Percentiles rank a stretch among this genome's conserved stretches.
phyloP scores from a whole-genome alignment of 2,113 vertebrate species.

The Rhinolophus ferrumequinum region DNA sequence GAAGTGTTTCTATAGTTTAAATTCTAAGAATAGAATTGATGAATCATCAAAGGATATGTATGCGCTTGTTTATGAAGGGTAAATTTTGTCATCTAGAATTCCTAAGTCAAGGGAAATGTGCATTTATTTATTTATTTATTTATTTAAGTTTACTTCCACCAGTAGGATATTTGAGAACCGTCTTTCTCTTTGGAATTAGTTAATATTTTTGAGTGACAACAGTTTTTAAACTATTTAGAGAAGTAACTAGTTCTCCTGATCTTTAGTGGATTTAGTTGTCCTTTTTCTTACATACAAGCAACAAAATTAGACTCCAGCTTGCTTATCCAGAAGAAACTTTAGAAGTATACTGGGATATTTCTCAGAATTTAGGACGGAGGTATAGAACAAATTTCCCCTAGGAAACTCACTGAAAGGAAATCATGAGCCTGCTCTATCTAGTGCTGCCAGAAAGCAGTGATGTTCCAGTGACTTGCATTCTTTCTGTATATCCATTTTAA shows the following conservation, averaged over 20 bases:
- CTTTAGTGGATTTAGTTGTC: slow-evolving; percentile 26
- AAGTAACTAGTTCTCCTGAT: neutral
- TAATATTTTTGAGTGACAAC: neutral
- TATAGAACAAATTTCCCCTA: neutral
- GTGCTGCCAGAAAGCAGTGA: neutral
- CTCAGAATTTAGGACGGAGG: neutral
- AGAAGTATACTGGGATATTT: slow-evolving; percentile 3
- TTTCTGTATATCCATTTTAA: slow-evolving; percentile 34
- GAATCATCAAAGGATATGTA: slow-evolving; percentile 16
- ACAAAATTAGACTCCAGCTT: neutral
- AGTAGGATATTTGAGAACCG: neutral
- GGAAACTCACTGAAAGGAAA: neutral
- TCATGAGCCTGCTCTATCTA: neutral
- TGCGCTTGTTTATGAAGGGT: neutral
- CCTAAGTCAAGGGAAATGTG: neutral
- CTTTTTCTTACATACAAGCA: neutral
- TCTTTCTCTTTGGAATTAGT: slow-evolving; percentile 44
- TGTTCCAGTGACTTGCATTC: neutral
- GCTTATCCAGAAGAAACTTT: slow-evolving; percentile 13
- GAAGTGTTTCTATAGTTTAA: slow-evolving; percentile 41
- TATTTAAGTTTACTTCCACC: neutral
- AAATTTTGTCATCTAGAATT: slow-evolving; percentile 38
- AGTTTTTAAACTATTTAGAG: neutral
- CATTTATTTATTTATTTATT: neutral
- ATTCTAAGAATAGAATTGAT: slow-evolving; percentile 35